Evolutionary conservation across 2,113 vertebrate species (phyloP).

Genomic region (Carassius gibelio): DNA sequence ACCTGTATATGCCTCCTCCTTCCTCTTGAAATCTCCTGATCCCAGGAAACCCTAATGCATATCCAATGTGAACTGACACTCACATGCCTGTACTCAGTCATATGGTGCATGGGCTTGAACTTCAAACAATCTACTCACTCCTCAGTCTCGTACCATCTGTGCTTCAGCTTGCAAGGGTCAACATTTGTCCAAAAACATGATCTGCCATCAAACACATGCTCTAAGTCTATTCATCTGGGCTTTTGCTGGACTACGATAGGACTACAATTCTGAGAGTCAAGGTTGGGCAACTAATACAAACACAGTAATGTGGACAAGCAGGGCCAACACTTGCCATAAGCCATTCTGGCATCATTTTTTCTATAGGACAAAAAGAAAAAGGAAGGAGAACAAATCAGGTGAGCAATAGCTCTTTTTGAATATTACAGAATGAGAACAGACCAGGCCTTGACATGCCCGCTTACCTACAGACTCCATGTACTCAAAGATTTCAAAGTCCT

Average conservation of each 20-base stretch:
- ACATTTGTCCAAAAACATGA: constrained; percentile 2
- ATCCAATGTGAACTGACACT: neutral
- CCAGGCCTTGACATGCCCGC: neutral
- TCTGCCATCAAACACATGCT: constrained; percentile 9
- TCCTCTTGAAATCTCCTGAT: too few relatives aligned
- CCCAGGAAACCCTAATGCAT: neutral
- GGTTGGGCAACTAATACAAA: neutral
- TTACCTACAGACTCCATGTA: neutral
- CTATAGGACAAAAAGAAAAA: neutral
- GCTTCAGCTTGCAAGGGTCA: constrained; percentile 12
- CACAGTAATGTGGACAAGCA: neutral
- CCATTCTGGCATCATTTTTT: neutral
- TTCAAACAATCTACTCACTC: constrained; percentile 12
- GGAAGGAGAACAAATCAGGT: constrained; percentile 1
- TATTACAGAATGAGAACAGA: neutral
- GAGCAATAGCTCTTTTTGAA: neutral
- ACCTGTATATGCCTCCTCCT: too few relatives aligned
- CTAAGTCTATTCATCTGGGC: neutral
- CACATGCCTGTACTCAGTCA: neutral
- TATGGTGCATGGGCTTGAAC: neutral
- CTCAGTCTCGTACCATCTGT: neutral
- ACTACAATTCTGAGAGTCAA: neutral
- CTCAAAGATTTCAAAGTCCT: constrained; percentile 16
- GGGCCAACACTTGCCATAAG: neutral
- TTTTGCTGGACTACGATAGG: neutral